Conservation (phyloP, 2,797 vertebrate genomes). For the Echiichthys vipera region DNA sequence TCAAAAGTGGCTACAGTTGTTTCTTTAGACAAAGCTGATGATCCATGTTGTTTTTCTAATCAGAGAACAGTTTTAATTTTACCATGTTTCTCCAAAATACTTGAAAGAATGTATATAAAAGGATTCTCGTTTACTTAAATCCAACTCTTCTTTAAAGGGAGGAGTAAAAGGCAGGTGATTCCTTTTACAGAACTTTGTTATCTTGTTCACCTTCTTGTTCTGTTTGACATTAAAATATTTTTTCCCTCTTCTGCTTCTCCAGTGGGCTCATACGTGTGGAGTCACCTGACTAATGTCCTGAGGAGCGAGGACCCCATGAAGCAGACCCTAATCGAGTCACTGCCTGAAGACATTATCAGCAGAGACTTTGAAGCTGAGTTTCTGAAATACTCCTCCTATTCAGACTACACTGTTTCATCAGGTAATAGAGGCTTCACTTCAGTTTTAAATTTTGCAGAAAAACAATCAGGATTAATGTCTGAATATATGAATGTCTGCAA, state of each 20-base stretch:
- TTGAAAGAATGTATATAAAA: background rate
- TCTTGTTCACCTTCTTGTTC: no score
- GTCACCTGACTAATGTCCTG: constrained; percentile 88
- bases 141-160: no score
- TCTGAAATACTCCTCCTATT: constrained; percentile 91
- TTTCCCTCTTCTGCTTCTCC: constrained; percentile 8
- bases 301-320: constrained; percentile 90
- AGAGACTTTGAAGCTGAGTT: constrained; percentile 88
- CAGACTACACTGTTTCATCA: constrained; percentile 84
- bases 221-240: background rate
- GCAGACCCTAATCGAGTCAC: constrained; percentile 80
- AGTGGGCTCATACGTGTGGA: constrained; percentile 95
- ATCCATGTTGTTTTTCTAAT: background rate
- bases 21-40: background rate
- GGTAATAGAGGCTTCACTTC: constrained; percentile 71
- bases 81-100: background rate
- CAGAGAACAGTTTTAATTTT: background rate
- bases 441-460: background rate
- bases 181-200: no score
- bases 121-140: background rate
- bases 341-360: constrained; percentile 89
- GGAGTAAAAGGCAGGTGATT: no score
- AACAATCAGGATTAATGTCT: background rate
- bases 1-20: background rate
- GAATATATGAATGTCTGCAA: background rate